Percentiles rank a stretch among this genome's conserved stretches.
Conservation (phyloP, 2,888 invertebrate species). For the Melieria crassipennis region DNA sequence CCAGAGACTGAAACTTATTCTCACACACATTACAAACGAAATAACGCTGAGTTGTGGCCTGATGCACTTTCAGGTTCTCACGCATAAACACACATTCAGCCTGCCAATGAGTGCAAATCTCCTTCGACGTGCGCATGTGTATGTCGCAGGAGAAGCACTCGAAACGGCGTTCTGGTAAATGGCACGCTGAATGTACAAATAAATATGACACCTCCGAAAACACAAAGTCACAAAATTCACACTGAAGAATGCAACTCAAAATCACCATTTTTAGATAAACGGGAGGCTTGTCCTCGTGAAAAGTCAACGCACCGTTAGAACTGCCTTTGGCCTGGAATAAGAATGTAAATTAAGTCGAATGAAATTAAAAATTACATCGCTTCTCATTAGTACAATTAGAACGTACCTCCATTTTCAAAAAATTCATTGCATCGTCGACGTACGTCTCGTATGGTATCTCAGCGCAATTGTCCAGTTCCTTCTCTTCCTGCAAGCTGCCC, state of each 20-base stretch:
- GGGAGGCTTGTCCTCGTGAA: conserved; percentile 42
- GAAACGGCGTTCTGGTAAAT: conserved; percentile 57
- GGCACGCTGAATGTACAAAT: conserved; percentile 58
- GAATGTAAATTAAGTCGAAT: conserved; percentile 11
- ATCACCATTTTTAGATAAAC: conserved; percentile 53
- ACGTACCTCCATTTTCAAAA: conserved; percentile 45
- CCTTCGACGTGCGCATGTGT: conserved; percentile 67
- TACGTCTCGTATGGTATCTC: conserved; percentile 50
- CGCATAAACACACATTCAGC: conserved; percentile 63
- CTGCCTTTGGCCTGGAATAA: conserved; percentile 18
- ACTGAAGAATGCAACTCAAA: conserved; percentile 67
- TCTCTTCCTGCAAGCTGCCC: conserved; percentile 38
- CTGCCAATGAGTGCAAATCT: conserved; percentile 70
- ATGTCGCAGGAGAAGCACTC: conserved; percentile 65
- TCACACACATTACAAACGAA: conserved; percentile 65
- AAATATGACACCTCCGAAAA: conserved; percentile 69
- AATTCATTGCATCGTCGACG: conserved; percentile 48
- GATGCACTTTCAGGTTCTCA: conserved; percentile 54
- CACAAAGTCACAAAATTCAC: conserved; percentile 72
- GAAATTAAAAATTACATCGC: neutral
- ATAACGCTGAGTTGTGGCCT: conserved; percentile 51
- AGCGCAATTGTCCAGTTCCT: conserved; percentile 43
- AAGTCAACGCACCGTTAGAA: conserved; percentile 9
- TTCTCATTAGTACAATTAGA: neutral
- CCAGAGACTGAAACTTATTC: conserved; percentile 56